A percentile compares a stretch with the other conserved stretches of the same genome.
These are phyloP conservation scores for Taenioides sp. DNA, from an alignment of 2,797 vertebrate genomes.

Conservation along the genomic window DNA sequence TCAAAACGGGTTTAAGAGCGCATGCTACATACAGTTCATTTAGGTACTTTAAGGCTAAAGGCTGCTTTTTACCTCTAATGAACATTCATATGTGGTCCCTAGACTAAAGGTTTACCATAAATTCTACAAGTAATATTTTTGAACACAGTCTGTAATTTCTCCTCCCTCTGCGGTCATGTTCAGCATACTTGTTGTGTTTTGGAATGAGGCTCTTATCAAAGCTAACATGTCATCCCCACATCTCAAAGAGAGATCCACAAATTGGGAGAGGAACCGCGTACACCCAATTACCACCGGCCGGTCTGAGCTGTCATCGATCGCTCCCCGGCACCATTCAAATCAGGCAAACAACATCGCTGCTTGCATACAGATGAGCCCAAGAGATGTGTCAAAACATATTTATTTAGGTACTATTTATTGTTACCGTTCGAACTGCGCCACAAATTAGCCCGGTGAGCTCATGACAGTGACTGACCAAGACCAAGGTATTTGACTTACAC, in stretches of 20 bases:
- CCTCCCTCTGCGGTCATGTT: neutral
- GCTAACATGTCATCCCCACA: constrained; percentile 36
- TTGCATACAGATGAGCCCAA: constrained; percentile 59
- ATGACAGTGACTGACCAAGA: constrained; percentile 50
- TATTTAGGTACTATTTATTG: neutral
- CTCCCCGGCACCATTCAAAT: constrained; percentile 55
- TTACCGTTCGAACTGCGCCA: constrained; percentile 1
- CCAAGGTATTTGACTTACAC: constrained; percentile 43
- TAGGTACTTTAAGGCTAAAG: no score
- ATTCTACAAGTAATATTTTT: neutral
- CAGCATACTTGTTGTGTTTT: constrained; percentile 17
- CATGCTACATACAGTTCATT: no score
- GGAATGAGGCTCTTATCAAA: constrained; percentile 25
- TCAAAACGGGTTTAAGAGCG: no score
- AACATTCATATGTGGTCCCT: no score
- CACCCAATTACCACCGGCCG: constrained; percentile 49
- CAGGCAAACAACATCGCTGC: constrained; percentile 49
- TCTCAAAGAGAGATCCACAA: constrained; percentile 43
- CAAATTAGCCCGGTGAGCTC: constrained; percentile 43
- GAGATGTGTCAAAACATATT: constrained; percentile 47
- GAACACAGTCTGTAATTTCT: neutral
- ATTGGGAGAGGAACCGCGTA: constrained; percentile 45
- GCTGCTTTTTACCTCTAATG: no score
- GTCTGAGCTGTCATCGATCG: constrained; percentile 45
- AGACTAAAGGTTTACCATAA: no score